Evolutionary conservation across 2,888 invertebrate species (phyloP), one percentile per base, ranked within the genome.

Genomic region (Rosalia funebris): DNA sequence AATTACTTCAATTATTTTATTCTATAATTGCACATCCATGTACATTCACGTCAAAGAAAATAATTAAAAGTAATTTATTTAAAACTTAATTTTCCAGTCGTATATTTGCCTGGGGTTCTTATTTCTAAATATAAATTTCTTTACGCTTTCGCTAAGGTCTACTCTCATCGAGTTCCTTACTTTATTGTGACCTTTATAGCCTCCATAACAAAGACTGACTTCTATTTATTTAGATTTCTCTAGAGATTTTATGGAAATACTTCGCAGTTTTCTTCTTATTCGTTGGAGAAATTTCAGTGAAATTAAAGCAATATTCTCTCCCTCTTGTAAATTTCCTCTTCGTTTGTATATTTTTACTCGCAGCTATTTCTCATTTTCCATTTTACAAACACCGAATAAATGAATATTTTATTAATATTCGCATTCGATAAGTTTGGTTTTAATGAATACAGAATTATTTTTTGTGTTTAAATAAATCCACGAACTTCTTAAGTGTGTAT

Each of bases 201-300:
- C 65, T 60, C 62, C 62, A 66, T 70, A 75, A 77, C 75, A 76
- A 76, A 77, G 77, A 74, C 77, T 66, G 71, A 72, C 72, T 75
- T 75, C 74, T 76, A 76, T 78, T 78, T 77, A 76, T 78, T 77
- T 76, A 76, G 76, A 77, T 77, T 79, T 79, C 79, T 75, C 78
- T 57, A 59, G 78, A 75, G 79, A 77, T 77, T 78, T 79, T 79
- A 77, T 79, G 78, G 78, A 79, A 79, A 78, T 79, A 78, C 77
- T 77, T 77, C 76, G 75, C 73, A 76, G 75, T 79, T 78, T 78
- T 78, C 76, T 75, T 72, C 69, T 67, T 71, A 68, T 72, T 72
- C 71, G 65, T 58, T 63, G 63, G 62, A 54, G 64, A 61, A 66
- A 69, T 68, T 68, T 64, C 66, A 64, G 53, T 48, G 67, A 67